Percentiles rank a stretch among this genome's conserved stretches.
These are phyloP conservation scores for Marcusenius ussheri DNA, from an alignment of 2,113 vertebrate species.

Conservation along the genomic window DNA sequence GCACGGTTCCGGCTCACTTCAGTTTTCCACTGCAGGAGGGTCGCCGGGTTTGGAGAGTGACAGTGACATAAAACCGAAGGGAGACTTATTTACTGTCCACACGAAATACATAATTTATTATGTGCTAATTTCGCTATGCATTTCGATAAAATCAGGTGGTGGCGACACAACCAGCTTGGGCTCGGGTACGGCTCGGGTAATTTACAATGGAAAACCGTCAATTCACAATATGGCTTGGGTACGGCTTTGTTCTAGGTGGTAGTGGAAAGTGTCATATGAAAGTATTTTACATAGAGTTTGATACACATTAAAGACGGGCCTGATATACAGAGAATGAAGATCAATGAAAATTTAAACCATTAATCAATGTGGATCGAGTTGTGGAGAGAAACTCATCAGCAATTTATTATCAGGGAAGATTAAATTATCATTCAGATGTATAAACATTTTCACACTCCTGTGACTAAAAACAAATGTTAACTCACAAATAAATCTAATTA, in stretches of 20 bases:
- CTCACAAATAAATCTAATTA: constrained; percentile 13
- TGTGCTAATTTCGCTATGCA: not conserved
- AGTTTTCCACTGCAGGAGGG: not conserved
- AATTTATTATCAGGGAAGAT: not conserved
- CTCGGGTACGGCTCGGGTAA: not conserved
- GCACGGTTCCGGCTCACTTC: not conserved
- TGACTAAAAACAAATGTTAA: not conserved
- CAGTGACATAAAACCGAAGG: not conserved
- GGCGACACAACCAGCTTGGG: not conserved
- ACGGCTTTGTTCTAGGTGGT: not conserved
- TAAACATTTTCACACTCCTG: not conserved
- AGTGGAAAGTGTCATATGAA: not conserved
- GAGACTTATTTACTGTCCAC: not conserved
- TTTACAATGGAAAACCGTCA: not conserved
- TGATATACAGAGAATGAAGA: not conserved
- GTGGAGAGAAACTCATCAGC: not conserved
- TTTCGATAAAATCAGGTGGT: not conserved
- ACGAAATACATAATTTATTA: not conserved
- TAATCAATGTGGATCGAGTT: not conserved
- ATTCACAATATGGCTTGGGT: not conserved
- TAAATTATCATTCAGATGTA: not conserved
- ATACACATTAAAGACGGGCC: not conserved
- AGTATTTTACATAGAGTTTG: not conserved
- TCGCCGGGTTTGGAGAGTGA: not conserved
- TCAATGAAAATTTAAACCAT: not conserved